Base-by-base conservation (phyloP, 2,797 vertebrate species). In the Hemitrygon akajei region DNA sequence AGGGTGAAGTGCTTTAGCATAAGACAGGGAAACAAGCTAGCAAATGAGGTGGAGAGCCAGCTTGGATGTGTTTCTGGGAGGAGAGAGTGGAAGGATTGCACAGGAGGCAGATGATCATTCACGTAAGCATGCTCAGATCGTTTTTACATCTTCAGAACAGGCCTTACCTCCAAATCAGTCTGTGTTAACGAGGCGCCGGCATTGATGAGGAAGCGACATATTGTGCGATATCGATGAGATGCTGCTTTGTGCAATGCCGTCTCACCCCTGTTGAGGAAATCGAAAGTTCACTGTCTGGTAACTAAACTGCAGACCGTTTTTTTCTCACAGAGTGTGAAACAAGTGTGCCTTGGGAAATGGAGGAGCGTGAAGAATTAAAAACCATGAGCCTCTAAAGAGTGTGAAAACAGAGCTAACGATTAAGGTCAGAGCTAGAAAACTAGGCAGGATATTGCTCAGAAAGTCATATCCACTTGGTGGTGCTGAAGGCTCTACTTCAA, bases 201-300 rank as follows among this genome's bases (percentile, higher is more conserved):
- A 11, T 99, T 98, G 91, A 99, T 97, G 95, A 99, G 96, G 94
- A 98, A 94, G 93, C 97, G 97, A 96, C 98, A 99, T 94, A 98
- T 95, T 0, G 96, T 95, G 0, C 97, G 97, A 94, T 98, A 98
- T 95, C 97, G 96, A 94, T 97, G 97, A 94, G 96, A 97, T 94
- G 98, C 98, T 1, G 98, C 98, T 97, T 98, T 99, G 95, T 99
- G 99, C 95, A 99, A 94, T 0, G 99, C 98, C 0, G 98, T 99
- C 95, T 99, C 98, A 37, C 98, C 98, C 95, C 99, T 98, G 96
- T 95, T 95, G 94, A 96, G 95, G 95, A 96, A 96, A 10, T 91
- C 94, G 94, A 95, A 94, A 96, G 95, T 93, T 96, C 95, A 95
- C 63, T 87, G 95, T 94, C 94, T 94, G 93, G 20, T 37, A 66